phyloP scores from a whole-genome alignment of 2,113 vertebrate genomes.

The Carassius auratus region DNA sequence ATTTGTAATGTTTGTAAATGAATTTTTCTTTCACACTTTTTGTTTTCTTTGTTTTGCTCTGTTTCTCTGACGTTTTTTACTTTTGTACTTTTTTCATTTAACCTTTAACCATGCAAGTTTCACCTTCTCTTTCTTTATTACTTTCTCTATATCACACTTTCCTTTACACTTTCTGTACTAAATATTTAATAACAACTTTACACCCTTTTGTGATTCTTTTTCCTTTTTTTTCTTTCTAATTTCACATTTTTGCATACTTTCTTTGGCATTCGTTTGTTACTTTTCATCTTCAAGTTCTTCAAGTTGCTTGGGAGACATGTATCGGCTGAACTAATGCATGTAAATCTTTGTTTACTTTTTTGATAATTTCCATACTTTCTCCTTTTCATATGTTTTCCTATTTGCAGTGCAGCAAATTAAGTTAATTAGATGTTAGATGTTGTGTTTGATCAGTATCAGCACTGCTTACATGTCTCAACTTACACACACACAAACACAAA shows the following conservation, averaged over 20 bases:
- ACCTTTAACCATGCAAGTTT: too few relatives aligned
- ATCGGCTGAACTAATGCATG: not conserved
- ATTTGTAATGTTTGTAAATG: not conserved
- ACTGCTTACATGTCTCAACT: not conserved
- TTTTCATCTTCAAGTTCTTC: not conserved
- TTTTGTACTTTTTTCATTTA: too few relatives aligned
- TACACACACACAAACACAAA: not conserved
- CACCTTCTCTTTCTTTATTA: not conserved
- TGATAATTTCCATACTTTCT: not conserved
- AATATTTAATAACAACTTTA: too few relatives aligned
- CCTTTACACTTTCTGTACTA: not conserved
- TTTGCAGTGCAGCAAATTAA: not conserved
- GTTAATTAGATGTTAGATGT: not conserved
- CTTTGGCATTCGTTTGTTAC: not conserved
- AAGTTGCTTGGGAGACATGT: not conserved
- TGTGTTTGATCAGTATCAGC: slow-evolving; percentile 10
- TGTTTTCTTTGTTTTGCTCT: not conserved
- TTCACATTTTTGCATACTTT: not conserved
- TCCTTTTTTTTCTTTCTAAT: not conserved
- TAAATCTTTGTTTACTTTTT: not conserved
- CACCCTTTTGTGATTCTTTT: too few relatives aligned
- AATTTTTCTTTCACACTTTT: not conserved
- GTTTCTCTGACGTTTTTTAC: not conserved
- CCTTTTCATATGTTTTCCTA: not conserved
- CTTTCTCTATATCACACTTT: not conserved